These are phyloP conservation scores for Takifugu flavidus DNA, from an alignment of 2,113 vertebrate species.

Conservation along the genomic window DNA sequence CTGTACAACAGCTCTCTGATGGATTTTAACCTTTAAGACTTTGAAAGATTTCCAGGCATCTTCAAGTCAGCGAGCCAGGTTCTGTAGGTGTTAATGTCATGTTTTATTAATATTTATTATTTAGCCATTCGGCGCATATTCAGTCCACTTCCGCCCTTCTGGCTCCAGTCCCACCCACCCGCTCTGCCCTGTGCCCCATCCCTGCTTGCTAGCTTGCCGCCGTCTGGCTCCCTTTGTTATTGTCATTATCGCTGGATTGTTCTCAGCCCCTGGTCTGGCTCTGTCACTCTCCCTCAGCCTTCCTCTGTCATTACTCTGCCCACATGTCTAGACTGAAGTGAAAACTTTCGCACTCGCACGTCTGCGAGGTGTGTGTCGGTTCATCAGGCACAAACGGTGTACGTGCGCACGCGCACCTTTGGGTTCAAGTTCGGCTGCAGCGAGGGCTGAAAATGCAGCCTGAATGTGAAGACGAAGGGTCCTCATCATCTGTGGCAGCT, in stretches of 20 bases:
- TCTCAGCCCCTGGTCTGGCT: constrained; percentile 26
- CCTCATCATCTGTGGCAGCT: background rate
- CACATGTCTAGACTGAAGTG: constrained; percentile 61
- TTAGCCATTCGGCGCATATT: background rate
- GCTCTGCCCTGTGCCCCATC: constrained; percentile 3
- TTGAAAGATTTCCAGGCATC: no score
- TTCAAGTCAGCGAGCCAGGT: background rate
- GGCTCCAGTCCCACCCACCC: constrained; percentile 22
- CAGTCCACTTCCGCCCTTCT: constrained; percentile 22
- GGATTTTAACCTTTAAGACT: background rate
- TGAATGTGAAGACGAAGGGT: background rate
- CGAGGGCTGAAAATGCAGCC: background rate
- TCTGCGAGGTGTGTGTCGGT: constrained; percentile 22
- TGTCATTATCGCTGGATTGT: constrained; percentile 50
- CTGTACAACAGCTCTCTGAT: no score
- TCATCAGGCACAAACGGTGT: constrained; percentile 7
- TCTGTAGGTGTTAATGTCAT: background rate
- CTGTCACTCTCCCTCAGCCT: constrained; percentile 45
- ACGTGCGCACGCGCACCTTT: constrained; percentile 1
- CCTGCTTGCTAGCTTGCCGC: constrained; percentile 3
- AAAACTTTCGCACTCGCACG: constrained; percentile 7
- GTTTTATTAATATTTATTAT: no score
- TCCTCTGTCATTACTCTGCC: constrained; percentile 55
- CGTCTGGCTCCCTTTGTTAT: constrained; percentile 21
- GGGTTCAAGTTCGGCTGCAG: background rate